A percentile compares a stretch with the other conserved stretches of the same genome.
Evolutionary conservation across 2,113 vertebrate species (phyloP).

Genomic region (Bolborhynchus lineola): DNA sequence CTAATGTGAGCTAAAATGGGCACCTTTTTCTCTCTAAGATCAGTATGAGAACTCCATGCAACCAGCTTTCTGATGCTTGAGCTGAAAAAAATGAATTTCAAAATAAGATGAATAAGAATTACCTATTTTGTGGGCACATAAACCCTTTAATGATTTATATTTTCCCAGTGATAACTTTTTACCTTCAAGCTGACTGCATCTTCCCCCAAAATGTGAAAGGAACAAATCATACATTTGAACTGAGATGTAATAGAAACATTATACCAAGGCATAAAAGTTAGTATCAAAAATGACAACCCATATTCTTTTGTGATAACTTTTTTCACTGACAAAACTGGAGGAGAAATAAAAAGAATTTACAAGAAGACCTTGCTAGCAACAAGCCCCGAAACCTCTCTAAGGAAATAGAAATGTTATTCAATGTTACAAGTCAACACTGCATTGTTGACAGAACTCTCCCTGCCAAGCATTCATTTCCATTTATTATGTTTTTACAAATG

Average conservation of each 20-base stretch:
- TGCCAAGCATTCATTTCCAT: background rate
- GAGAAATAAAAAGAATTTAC: background rate
- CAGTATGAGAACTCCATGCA: background rate
- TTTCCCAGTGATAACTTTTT: background rate
- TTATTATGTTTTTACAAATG: background rate
- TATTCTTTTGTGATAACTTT: background rate
- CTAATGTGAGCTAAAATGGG: background rate
- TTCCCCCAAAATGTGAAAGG: background rate
- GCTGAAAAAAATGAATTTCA: background rate
- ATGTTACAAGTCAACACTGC: background rate
- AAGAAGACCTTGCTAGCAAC: background rate
- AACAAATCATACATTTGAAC: background rate
- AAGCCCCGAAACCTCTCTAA: background rate
- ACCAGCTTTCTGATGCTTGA: background rate
- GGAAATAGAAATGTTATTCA: background rate
- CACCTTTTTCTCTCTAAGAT: background rate
- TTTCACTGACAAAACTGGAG: background rate
- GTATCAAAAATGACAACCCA: background rate
- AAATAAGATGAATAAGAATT: background rate
- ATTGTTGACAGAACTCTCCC: background rate
- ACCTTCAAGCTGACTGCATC: background rate
- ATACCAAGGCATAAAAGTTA: background rate
- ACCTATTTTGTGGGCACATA: background rate
- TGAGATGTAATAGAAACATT: background rate
- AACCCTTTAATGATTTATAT: background rate